Conservation (phyloP, 2,888 invertebrate species). For the Smittia aterrima region DNA sequence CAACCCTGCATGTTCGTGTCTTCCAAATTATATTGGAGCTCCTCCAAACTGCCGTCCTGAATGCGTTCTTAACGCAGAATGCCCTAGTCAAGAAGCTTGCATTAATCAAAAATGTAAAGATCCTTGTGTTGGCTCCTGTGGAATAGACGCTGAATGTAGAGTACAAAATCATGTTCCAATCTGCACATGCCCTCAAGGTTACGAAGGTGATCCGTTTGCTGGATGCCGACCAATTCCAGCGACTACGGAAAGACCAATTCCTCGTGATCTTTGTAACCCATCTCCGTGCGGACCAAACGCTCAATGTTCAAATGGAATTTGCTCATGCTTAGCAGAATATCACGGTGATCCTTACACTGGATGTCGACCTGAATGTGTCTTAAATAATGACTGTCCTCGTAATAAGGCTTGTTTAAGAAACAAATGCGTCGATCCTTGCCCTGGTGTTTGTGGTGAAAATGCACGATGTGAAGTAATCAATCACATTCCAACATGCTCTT, state of each 20-base stretch:
- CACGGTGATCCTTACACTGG: conserved; percentile 66
- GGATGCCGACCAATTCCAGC: conserved; percentile 63
- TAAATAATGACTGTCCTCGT: conserved; percentile 69
- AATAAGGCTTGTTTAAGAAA: conserved; percentile 68
- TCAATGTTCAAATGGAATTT: conserved; percentile 65
- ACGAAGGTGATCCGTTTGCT: conserved; percentile 77
- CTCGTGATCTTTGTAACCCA: conserved; percentile 63
- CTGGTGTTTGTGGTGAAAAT: conserved; percentile 70
- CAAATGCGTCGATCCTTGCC: conserved; percentile 71
- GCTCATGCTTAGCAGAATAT: conserved; percentile 69
- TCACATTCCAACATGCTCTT: conserved; percentile 73
- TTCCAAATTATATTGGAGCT: conserved; percentile 73
- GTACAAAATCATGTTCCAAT: conserved; percentile 79
- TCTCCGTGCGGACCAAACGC: conserved; percentile 78
- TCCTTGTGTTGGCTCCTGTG: conserved; percentile 81
- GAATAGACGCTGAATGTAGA: conserved; percentile 73
- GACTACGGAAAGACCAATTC: conserved; percentile 54
- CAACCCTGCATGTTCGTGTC: conserved; percentile 75
- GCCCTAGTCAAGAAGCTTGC: conserved; percentile 72
- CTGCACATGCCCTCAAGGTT: conserved; percentile 72
- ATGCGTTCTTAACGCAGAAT: conserved; percentile 76
- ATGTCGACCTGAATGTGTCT: conserved; percentile 73
- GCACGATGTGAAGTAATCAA: conserved; percentile 71
- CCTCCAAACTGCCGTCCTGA: conserved; percentile 79
- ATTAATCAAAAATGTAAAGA: conserved; percentile 77